Evolutionary conservation across 2,888 invertebrate genomes (phyloP).

Genomic region (Xylota segnis): DNA sequence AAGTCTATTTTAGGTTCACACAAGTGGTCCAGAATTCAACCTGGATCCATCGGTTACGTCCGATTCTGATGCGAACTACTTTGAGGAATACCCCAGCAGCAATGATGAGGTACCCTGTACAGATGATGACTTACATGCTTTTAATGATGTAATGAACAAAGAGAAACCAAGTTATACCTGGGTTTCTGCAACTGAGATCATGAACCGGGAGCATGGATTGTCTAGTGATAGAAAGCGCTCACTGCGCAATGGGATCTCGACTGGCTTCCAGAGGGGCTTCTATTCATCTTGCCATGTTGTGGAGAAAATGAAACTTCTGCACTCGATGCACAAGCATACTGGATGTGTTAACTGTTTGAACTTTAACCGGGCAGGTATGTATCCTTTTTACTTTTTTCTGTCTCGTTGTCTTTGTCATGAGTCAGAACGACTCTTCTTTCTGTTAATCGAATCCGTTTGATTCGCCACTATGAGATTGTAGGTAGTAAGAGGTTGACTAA

Average conservation of each 20-base stretch:
- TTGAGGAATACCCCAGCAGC: slow-evolving; percentile 54
- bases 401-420: too few relatives aligned
- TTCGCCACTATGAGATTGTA: too few relatives aligned
- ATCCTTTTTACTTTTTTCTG: neutral
- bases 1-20: slow-evolving; percentile 20
- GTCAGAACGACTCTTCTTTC: too few relatives aligned
- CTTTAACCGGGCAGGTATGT: slow-evolving; percentile 87
- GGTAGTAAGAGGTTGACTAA: too few relatives aligned
- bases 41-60: slow-evolving; percentile 60
- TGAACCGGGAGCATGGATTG: slow-evolving; percentile 81
- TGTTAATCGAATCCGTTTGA: too few relatives aligned
- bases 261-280: slow-evolving; percentile 88
- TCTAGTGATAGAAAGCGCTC: slow-evolving; percentile 71
- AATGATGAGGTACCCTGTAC: slow-evolving; percentile 61
- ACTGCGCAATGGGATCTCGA: slow-evolving; percentile 73
- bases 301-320: slow-evolving; percentile 92
- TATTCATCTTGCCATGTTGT: slow-evolving; percentile 93
- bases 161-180: slow-evolving; percentile 81
- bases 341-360: slow-evolving; percentile 97
- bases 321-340: slow-evolving; percentile 90
- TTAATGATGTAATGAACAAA: slow-evolving; percentile 79
- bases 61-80: slow-evolving; percentile 61
- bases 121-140: slow-evolving; percentile 60
- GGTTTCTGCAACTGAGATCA: slow-evolving; percentile 79
- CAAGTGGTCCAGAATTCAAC: slow-evolving; percentile 52